phyloP scores from a whole-genome alignment of 2,113 vertebrate species.

The Sorex araneus region DNA sequence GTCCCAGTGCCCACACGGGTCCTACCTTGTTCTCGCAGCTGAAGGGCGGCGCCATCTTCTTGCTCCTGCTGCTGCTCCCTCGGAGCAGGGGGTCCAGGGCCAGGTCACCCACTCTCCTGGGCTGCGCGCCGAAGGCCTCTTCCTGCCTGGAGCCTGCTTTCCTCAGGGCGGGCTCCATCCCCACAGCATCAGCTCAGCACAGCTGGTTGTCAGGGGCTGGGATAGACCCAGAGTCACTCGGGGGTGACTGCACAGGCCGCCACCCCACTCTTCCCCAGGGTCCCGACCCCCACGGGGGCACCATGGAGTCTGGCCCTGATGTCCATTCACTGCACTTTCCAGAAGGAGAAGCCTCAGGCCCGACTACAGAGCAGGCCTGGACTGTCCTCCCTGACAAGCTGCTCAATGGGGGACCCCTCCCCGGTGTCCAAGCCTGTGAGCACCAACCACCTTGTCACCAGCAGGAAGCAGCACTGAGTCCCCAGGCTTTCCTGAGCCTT shows the following conservation, averaged over 20 bases:
- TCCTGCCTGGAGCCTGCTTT: conserved; percentile 78
- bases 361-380: no score
- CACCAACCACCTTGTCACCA: no score
- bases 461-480: no score
- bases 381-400: no score
- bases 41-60: conserved; percentile 47
- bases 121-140: conserved; percentile 38
- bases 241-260: background rate
- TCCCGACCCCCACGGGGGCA: background rate
- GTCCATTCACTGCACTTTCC: no score
- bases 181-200: background rate
- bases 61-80: conserved; percentile 76
- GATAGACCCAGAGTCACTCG: conserved; percentile 13
- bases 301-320: no score
- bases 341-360: no score
- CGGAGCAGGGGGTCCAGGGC: conserved; percentile 83
- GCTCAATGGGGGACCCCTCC: no score
- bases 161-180: conserved; percentile 67
- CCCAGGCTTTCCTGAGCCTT: no score
- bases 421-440: no score
- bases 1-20: no score
- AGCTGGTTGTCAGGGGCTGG: background rate
- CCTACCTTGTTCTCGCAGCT: conserved; percentile 87
- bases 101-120: conserved; percentile 70
- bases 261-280: background rate